phyloP scores from a whole-genome alignment of 2,888 invertebrate species.

The Cryptus armator region DNA sequence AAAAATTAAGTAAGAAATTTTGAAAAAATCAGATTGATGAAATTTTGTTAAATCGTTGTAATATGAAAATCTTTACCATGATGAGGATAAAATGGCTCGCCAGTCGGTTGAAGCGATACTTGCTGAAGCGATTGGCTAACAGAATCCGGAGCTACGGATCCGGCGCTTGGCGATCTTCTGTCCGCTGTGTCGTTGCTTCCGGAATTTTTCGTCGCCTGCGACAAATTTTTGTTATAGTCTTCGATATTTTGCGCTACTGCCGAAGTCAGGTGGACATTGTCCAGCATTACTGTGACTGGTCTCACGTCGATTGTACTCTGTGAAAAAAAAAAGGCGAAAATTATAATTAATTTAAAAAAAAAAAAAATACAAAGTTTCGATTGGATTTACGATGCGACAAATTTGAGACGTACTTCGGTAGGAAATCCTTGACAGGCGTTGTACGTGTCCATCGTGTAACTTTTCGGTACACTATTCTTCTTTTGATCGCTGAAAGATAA shows the following conservation, averaged over 20 bases:
- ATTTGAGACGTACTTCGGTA: conserved; percentile 58
- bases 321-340: conserved; percentile 16
- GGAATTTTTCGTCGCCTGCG: conserved; percentile 32
- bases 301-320: conserved; percentile 69
- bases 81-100: conserved; percentile 65
- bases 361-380: neutral
- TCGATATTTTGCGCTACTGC: conserved; percentile 57
- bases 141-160: conserved; percentile 50
- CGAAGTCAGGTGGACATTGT: conserved; percentile 67
- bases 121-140: conserved; percentile 60
- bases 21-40: no score
- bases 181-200: conserved; percentile 45
- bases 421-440: conserved; percentile 65
- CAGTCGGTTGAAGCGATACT: conserved; percentile 50
- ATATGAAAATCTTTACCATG: neutral
- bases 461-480: conserved; percentile 59
- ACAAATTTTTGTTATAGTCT: conserved; percentile 41
- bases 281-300: conserved; percentile 70
- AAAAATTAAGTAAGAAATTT: no score
- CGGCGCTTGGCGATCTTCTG: conserved; percentile 46
- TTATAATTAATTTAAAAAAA: neutral
- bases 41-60: no score
- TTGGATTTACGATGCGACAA: neutral
- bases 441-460: conserved; percentile 67
- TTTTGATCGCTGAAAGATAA: conserved; percentile 65